A percentile compares a stretch with the other conserved stretches of the same genome.
Evolutionary conservation across 2,113 vertebrate species (phyloP).

Genomic region (Tursiops truncatus): DNA sequence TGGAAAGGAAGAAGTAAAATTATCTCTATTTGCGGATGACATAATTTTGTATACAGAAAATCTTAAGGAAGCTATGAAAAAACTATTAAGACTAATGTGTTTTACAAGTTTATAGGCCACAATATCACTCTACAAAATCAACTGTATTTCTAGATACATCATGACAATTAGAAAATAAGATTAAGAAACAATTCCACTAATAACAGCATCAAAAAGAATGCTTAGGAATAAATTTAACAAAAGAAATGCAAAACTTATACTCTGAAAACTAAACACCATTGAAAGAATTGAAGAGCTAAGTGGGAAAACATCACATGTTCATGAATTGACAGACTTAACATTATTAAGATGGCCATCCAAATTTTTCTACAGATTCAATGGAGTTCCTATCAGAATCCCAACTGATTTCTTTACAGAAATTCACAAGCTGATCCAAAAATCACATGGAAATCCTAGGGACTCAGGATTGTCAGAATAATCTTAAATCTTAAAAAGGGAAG

Average conservation of each 20-base stretch:
- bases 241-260: not conserved
- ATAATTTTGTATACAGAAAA: not conserved
- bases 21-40: not conserved
- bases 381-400: not conserved
- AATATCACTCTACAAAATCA: not conserved
- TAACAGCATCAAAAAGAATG: not conserved
- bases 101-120: not conserved
- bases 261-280: not conserved
- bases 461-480: not conserved
- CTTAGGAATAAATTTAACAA: not conserved
- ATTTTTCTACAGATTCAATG: not conserved
- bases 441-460: not conserved
- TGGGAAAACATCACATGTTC: not conserved
- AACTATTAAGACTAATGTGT: slow-evolving; percentile 10
- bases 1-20: not conserved
- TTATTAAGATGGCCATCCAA: not conserved
- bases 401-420: not conserved
- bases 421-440: not conserved
- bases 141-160: not conserved
- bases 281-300: not conserved
- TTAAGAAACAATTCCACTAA: not conserved
- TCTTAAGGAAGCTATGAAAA: not conserved
- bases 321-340: not conserved
- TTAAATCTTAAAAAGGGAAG: not conserved
- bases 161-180: not conserved